Percentiles rank a stretch among this genome's conserved stretches.
Conservation (phyloP, 1,140 invertebrate genomes). For the Euwallacea similis region DNA sequence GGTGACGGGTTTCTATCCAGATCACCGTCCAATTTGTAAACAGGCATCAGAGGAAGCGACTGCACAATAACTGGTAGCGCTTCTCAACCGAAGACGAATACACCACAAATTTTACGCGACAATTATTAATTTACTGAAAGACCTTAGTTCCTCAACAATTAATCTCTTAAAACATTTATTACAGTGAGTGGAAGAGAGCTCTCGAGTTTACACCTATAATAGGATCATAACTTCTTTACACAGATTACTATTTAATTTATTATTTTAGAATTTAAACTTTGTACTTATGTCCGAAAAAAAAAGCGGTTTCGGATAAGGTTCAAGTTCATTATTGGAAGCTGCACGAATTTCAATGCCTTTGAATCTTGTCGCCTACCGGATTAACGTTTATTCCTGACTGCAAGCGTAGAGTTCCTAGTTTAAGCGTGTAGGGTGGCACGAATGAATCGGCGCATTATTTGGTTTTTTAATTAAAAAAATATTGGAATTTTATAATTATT, state of each 20-base stretch:
- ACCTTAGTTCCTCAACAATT: background rate
- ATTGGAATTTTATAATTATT: slow-evolving; percentile 1
- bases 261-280: slow-evolving; percentile 27
- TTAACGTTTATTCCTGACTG: slow-evolving; percentile 31
- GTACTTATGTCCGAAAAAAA: slow-evolving; percentile 7
- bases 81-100: background rate
- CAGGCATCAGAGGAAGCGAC: background rate
- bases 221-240: background rate
- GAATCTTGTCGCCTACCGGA: slow-evolving; percentile 18
- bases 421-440: slow-evolving; percentile 19
- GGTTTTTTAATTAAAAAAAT: background rate
- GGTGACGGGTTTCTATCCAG: background rate
- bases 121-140: background rate
- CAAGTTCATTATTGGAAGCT: slow-evolving; percentile 14
- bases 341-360: background rate
- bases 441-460: background rate
- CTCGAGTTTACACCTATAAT: slow-evolving; percentile 1
- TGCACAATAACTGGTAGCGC: background rate
- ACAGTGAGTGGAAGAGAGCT: background rate
- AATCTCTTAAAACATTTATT: background rate
- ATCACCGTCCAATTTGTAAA: background rate
- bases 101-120: background rate
- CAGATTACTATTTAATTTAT: slow-evolving; percentile 4
- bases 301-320: slow-evolving; percentile 12
- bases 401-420: slow-evolving; percentile 31